Conservation (phyloP, 1,140 invertebrate genomes). For the Aphidius gifuensis region DNA sequence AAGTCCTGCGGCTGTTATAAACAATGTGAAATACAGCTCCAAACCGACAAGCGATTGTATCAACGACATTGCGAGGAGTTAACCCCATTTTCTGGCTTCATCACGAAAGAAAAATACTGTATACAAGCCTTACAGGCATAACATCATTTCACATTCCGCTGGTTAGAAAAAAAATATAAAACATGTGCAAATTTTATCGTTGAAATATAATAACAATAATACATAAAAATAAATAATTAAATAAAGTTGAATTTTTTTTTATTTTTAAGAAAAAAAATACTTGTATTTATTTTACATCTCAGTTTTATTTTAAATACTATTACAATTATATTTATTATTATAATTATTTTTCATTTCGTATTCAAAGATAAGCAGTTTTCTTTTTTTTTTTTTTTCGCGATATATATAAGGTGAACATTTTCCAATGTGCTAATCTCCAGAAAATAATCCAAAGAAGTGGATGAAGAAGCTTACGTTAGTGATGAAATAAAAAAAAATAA, state of each 20-base stretch:
- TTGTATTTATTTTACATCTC: not conserved
- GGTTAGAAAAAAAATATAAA: not conserved
- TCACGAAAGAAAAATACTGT: not conserved
- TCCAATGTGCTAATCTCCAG: conserved; percentile 11
- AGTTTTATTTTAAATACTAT: not conserved
- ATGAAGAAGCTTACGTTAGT: conserved; percentile 14
- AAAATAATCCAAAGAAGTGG: conserved; percentile 12
- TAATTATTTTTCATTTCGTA: too few relatives aligned
- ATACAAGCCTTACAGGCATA: not conserved
- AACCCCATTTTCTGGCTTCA: conserved; percentile 30
- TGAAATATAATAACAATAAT: not conserved
- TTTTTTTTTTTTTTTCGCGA: not conserved
- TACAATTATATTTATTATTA: conserved; percentile 3
- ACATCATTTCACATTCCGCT: not conserved
- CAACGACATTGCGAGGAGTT: conserved; percentile 34
- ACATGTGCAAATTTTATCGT: not conserved
- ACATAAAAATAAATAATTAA: too few relatives aligned
- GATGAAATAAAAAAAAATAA: conserved; percentile 12
- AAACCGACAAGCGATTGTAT: conserved; percentile 34
- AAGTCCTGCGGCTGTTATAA: conserved; percentile 30
- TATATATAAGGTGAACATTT: conserved; percentile 15
- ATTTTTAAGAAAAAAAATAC: too few relatives aligned
- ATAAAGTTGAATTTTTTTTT: too few relatives aligned
- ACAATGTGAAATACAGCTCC: conserved; percentile 39
- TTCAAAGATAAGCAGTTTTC: too few relatives aligned